A percentile compares a stretch with the other conserved stretches of the same genome.
Evolutionary conservation across 2,113 vertebrate genomes (phyloP).

Genomic region (Engraulis encrasicolus): DNA sequence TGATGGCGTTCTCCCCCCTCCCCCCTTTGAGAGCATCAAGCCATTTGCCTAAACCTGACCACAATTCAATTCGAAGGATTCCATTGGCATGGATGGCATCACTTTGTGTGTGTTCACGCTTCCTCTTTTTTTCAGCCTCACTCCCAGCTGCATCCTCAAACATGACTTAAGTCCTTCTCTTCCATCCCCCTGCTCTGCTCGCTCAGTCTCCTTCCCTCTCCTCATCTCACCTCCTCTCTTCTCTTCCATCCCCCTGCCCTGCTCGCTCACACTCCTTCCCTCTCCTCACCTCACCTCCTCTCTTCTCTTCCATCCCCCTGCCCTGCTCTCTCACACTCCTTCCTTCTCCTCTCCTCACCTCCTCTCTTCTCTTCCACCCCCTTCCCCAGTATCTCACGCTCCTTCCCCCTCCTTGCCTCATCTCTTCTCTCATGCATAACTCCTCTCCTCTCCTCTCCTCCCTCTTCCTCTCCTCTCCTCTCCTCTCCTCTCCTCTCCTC

Average conservation of each 20-base stretch:
- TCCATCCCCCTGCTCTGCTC: conserved; percentile 56
- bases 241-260: conserved; percentile 22
- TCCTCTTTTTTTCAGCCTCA: conserved; percentile 21
- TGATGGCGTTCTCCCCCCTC: conserved; percentile 56
- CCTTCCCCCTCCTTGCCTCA: conserved; percentile 52
- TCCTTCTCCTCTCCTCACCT: conserved; percentile 47
- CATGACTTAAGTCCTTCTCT: conserved; percentile 46
- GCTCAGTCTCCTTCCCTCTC: conserved; percentile 36
- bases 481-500: conserved; percentile 39
- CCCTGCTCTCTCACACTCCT: conserved; percentile 49
- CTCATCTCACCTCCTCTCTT: conserved; percentile 45
- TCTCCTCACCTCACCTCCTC: conserved; percentile 41
- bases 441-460: conserved; percentile 42
- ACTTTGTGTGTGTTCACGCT: background rate
- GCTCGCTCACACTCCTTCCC: conserved; percentile 39
- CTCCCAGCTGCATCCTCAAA: conserved; percentile 16
- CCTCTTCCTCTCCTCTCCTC: conserved; percentile 35
- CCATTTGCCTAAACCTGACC: conserved; percentile 5
- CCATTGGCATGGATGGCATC: conserved; percentile 20
- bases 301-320: too few species aligned
- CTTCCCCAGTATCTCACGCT: too few species aligned
- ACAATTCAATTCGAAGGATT: background rate
- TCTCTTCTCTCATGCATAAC: conserved; percentile 43
- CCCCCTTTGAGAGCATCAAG: background rate
- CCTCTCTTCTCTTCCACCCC: conserved; percentile 40